These are phyloP conservation scores for Lamellibrachia luymesi DNA, from an alignment of 1,140 invertebrate species.

Conservation along the genomic window DNA sequence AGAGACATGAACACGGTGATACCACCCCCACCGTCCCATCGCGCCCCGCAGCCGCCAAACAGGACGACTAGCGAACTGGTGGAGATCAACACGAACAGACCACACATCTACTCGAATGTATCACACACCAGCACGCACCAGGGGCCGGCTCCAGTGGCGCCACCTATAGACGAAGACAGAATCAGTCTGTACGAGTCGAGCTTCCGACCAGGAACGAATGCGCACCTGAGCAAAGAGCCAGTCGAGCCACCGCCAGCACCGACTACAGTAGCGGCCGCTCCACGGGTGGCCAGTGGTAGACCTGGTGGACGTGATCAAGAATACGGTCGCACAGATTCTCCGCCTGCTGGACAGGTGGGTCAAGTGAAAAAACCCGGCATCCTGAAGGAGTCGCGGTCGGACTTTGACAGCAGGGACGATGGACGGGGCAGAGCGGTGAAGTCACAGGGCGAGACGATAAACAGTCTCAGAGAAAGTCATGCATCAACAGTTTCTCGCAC, in stretches of 20 bases:
- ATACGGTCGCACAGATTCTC: background rate
- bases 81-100: constrained; percentile 30
- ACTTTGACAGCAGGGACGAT: background rate
- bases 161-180: constrained; percentile 30
- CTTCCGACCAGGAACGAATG: constrained; percentile 48
- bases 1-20: constrained; percentile 19
- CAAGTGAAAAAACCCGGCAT: background rate
- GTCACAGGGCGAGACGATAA: background rate
- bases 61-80: constrained; percentile 27
- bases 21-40: constrained; percentile 26
- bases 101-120: constrained; percentile 37
- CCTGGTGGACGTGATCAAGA: background rate
- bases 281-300: background rate
- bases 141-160: background rate
- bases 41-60: constrained; percentile 27
- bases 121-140: constrained; percentile 10
- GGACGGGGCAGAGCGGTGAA: background rate
- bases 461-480: constrained; percentile 6
- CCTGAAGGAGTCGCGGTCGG: background rate
- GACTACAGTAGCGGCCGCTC: background rate
- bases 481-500: background rate
- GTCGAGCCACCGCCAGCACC: background rate
- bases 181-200: constrained; percentile 47
- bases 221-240: constrained; percentile 37
- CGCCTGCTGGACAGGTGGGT: background rate